Evolutionary conservation across 2,888 invertebrate genomes (phyloP).

Genomic region (Luffia ferchaultella): DNA sequence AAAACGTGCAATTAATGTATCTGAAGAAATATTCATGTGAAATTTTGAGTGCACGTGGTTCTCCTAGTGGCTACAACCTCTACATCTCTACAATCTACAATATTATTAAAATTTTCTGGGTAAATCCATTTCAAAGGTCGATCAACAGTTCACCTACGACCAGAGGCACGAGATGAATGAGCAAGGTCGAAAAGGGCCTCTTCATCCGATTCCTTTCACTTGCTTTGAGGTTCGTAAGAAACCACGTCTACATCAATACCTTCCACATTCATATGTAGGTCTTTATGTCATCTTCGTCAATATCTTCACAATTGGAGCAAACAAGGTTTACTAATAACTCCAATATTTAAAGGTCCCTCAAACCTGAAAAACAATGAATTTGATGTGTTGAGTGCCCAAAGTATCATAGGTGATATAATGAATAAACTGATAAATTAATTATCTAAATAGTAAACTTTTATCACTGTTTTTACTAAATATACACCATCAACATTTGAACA

Average conservation of each 20-base stretch:
- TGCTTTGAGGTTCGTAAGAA: neutral
- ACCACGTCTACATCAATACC: constrained; percentile 2
- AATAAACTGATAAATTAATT: constrained; percentile 11
- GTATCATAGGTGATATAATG: no score
- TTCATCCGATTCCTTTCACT: constrained; percentile 4
- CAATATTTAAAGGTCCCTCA: neutral
- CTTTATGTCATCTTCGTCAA: constrained; percentile 4
- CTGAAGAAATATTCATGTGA: neutral
- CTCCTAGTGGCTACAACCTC: neutral
- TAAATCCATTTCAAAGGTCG: neutral
- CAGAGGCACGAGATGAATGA: neutral
- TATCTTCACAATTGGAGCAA: constrained; percentile 2
- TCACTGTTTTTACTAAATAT: no score
- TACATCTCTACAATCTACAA: neutral
- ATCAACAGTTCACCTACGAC: neutral
- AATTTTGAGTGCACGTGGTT: neutral
- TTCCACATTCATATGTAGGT: neutral
- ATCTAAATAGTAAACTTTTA: neutral
- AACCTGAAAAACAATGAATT: no score
- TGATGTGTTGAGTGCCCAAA: no score
- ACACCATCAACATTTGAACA: no score
- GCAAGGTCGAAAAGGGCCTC: neutral
- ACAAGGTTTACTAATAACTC: constrained; percentile 1
- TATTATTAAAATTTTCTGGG: neutral
- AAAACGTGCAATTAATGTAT: neutral